Evolutionary conservation across 92 coral and sea anemone species (phyloP).

Genomic region (Pocillopora grandis): DNA sequence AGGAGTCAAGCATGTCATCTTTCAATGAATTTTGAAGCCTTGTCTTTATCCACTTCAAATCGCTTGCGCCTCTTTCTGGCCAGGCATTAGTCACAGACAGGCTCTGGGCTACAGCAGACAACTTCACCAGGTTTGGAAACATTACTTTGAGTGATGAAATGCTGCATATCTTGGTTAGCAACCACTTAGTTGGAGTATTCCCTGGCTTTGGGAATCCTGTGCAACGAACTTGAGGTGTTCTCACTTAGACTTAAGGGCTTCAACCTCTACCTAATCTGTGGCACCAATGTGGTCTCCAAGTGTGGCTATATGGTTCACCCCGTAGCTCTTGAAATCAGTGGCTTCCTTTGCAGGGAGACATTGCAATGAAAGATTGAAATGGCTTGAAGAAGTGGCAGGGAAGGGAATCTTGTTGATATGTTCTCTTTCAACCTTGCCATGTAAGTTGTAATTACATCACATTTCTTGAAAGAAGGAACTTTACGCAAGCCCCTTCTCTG

Average conservation of each 20-base stretch:
- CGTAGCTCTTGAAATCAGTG: constrained; percentile 47
- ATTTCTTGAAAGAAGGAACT: no score
- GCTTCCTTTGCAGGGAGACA: constrained; percentile 45
- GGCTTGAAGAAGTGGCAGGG: constrained; percentile 52
- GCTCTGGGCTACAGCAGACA: constrained; percentile 51
- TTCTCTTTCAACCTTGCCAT: constrained; percentile 53
- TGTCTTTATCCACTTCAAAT: constrained; percentile 51
- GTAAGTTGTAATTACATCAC: constrained; percentile 31
- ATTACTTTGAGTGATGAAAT: constrained; percentile 45
- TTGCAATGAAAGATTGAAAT: constrained; percentile 45
- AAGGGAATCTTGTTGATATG: constrained; percentile 57
- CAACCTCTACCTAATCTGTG: no score
- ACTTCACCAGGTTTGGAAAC: constrained; percentile 54
- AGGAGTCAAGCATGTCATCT: constrained; percentile 48
- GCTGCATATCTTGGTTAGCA: constrained; percentile 56
- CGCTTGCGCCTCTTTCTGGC: constrained; percentile 49
- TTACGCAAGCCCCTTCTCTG: no score
- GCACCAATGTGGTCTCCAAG: no score
- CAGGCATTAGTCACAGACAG: constrained; percentile 15
- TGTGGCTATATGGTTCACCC: no score
- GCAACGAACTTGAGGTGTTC: constrained; percentile 53
- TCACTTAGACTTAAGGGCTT: no score
- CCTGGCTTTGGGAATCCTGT: constrained; percentile 40
- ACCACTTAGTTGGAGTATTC: constrained; percentile 49
- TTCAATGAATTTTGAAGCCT: constrained; percentile 52